A percentile compares a stretch with the other conserved stretches of the same genome.
Conservation (phyloP, 2,113 vertebrate genomes). For the Cyphomyrus plagiostoma region DNA sequence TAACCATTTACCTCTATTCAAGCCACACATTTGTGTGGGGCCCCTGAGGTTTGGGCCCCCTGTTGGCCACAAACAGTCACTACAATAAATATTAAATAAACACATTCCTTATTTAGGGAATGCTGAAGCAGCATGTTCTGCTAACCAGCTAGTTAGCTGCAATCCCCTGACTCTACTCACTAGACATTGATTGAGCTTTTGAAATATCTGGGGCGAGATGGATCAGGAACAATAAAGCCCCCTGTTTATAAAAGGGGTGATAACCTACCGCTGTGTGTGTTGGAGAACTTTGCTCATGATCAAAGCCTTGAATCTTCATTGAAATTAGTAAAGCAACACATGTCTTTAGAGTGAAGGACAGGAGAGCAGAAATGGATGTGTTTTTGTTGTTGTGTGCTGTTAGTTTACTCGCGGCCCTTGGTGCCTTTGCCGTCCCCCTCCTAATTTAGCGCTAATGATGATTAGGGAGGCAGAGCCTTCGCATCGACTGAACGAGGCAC, state of each 20-base stretch:
- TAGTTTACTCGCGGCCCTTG: constrained; percentile 24
- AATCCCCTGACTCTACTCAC: no score
- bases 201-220: neutral
- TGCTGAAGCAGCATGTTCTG: no score
- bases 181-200: neutral
- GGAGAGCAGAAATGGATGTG: constrained; percentile 19
- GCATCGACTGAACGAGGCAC: constrained; percentile 32
- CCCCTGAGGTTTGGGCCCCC: no score
- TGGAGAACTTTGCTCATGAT: neutral
- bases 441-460: constrained; percentile 37
- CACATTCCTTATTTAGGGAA: no score
- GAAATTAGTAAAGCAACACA: constrained; percentile 23
- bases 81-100: no score
- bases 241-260: neutral
- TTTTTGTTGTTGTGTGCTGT: constrained; percentile 15
- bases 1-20: no score
- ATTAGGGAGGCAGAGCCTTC: constrained; percentile 27
- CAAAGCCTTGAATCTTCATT: neutral
- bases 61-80: no score
- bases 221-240: neutral
- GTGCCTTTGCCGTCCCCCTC: neutral
- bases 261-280: neutral
- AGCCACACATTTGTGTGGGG: no score
- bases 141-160: no score
- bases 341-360: constrained; percentile 12